Percentiles rank a stretch among this genome's conserved stretches.
These are phyloP conservation scores for Gracilinanus agilis DNA, from an alignment of 2,113 vertebrate genomes.

Conservation along the genomic window DNA sequence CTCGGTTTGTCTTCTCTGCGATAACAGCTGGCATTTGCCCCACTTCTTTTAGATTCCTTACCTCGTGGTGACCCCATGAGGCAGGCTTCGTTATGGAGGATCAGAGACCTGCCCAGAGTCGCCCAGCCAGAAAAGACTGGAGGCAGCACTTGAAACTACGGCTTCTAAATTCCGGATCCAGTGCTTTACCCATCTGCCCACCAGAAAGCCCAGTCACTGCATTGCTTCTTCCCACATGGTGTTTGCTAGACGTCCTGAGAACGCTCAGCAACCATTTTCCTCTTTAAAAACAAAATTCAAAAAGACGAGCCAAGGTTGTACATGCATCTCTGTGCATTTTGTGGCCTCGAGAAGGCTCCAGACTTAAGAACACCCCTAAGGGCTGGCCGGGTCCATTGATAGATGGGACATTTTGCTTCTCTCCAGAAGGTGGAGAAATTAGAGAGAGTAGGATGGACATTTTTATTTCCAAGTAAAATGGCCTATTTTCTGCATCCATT, in stretches of 20 bases:
- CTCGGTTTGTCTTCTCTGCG: background rate
- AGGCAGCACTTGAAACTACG: background rate
- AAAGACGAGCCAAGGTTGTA: background rate
- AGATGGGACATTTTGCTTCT: background rate
- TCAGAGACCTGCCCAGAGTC: background rate
- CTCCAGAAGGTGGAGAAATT: background rate
- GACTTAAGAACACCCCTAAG: background rate
- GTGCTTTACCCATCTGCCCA: background rate
- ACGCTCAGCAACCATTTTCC: background rate
- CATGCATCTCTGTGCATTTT: background rate
- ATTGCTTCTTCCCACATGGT: background rate
- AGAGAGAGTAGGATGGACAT: background rate
- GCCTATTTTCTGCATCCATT: too few relatives aligned
- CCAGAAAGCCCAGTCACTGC: background rate
- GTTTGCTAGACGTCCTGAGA: slow-evolving; percentile 21
- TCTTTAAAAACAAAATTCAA: background rate
- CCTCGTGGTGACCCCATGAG: background rate
- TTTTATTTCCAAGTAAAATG: background rate
- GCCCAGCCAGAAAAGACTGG: background rate
- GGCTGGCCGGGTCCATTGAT: too few relatives aligned
- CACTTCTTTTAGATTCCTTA: background rate
- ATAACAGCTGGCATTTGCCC: background rate
- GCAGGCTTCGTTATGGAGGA: background rate
- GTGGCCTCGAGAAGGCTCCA: background rate
- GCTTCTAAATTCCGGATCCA: background rate